Evolutionary conservation across 92 coral and sea anemone species (phyloP), one percentile per base, ranked within the genome.

Genomic region (Umimayanthus kanabou): DNA sequence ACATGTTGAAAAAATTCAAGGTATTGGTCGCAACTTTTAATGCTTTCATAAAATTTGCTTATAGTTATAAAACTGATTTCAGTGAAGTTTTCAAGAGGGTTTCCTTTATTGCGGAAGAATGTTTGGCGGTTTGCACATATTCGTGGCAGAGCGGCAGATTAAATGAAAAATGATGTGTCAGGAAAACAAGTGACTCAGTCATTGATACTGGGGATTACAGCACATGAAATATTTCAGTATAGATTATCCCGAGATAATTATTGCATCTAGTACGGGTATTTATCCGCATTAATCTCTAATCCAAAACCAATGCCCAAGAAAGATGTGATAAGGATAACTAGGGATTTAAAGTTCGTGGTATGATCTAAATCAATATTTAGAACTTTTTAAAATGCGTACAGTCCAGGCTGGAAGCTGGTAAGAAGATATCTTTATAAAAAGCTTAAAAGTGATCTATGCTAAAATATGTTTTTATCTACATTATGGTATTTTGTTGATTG

Each of bases 81-180:
- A 47, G 42, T 53, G 58, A 53, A 26, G 40, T 39, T 53, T 81
- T 58, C 37, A 2, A 81, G 40, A 20, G 3, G 37, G 33, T 37
- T 40, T 66, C 20, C 47, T 69, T 69, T 26, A 81, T 39, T 57
- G 25, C 73, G 23, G 75, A 81, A 40, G 73, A 37, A 0, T 25
- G 82, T 78, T 57, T 80, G 39, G 84, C 71, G 71, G 71, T 47
- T 29, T 80, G 71, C 84, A 80, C 30, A 57, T 39, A 11, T 57
- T 80, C 71, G 4, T 53, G 66, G 74, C 77, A 45, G 76, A 43
- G 87, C 87, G 87, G 87, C 66, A 83, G 67, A 83, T 70, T 6
- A 5, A 83, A 70, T 83, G 87, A 83, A 83, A 83, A 83, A 83
- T 83, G 87, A 83, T 64, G 43, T 69, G 87, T 83, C 87, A 83